Percentiles rank a stretch among this genome's conserved stretches.
Evolutionary conservation across 2,113 vertebrate genomes (phyloP).

Genomic region (Amphiprion percula): DNA sequence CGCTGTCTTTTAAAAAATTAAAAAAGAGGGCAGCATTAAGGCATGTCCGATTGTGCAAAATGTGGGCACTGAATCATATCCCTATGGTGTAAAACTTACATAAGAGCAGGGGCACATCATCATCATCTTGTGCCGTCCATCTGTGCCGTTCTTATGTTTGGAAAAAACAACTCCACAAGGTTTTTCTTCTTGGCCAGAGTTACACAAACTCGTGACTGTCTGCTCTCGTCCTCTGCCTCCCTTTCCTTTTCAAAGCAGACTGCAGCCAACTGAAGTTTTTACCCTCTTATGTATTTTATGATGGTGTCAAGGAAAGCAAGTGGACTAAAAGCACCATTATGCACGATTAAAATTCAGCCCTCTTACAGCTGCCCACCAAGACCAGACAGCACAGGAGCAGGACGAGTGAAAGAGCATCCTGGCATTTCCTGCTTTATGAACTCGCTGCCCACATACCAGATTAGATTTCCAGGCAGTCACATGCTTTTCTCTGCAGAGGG

Average conservation of each 20-base stretch:
- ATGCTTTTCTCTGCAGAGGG: slow-evolving; percentile 28
- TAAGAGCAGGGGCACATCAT: slow-evolving; percentile 8
- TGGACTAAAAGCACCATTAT: slow-evolving; percentile 29
- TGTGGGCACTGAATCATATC: too few species aligned
- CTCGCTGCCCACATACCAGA: slow-evolving; percentile 42
- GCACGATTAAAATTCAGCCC: slow-evolving; percentile 23
- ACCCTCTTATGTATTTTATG: slow-evolving; percentile 12
- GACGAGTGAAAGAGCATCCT: slow-evolving; percentile 11
- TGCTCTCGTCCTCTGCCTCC: not conserved
- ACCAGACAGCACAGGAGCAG: not conserved
- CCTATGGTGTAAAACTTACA: not conserved
- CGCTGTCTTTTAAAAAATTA: too few species aligned
- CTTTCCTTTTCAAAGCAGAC: slow-evolving; percentile 20
- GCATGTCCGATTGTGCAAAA: not conserved
- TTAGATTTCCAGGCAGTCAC: slow-evolving; percentile 23
- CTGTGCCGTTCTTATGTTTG: slow-evolving; percentile 5
- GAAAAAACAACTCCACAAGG: slow-evolving; percentile 5
- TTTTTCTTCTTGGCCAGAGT: not conserved
- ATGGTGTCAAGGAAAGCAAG: slow-evolving; percentile 17
- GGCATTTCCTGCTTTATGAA: slow-evolving; percentile 7
- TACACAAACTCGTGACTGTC: not conserved
- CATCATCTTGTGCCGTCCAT: slow-evolving; percentile 7
- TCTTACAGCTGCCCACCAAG: slow-evolving; percentile 8
- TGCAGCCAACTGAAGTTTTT: slow-evolving; percentile 7
- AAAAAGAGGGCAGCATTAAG: not conserved